Base-by-base conservation (phyloP, 2,113 vertebrate genomes). In the Epinephelus lanceolatus region DNA sequence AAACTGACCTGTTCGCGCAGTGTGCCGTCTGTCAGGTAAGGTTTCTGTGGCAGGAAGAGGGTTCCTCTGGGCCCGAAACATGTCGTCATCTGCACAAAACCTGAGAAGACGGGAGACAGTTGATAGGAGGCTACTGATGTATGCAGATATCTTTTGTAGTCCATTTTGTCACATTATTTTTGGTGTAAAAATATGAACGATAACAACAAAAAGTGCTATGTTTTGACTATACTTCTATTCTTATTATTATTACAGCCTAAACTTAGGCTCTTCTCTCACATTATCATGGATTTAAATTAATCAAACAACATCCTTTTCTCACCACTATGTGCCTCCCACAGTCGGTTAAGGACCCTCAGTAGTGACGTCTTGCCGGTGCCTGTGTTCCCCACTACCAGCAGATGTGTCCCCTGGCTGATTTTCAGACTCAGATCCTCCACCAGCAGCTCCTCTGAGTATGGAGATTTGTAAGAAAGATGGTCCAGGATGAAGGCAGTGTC, bases 321-420 rank as follows among this genome's bases (percentile, higher is more conserved):
- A 99, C 98, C 98, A 6, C 23, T 92, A 0, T 95, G 85, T 52
- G 95, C 96, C 15, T 96, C 94, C 98, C 98, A 99, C 12, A 99
- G 96, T 37, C 96, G 94, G 5, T 96, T 97, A 1, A 99, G 97
- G 71, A 96, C 95, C 71, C 98, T 95, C 63, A 99, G 92, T 10
- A 99, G 93, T 9, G 98, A 98, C 0, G 97, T 99, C 93, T 99
- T 99, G 82, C 98, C 98, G 0, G 97, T 97, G 88, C 98, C 98
- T 0, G 98, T 99, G 93, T 99, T 98, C 30, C 98, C 98, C 21
- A 96, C 96, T 91, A 99, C 96, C 78, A 99, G 95, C 37, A 99
- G 85, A 63, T 96, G 96, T 63, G 92, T 92, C n/a, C 97, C 98
- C 78, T 97, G 88, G 0, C 93, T 95, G 86, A 99, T 93, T 83